A percentile compares a stretch with the other conserved stretches of the same genome.
These are phyloP conservation scores for Limenitis camilla DNA, from an alignment of 2,888 invertebrate genomes.

Conservation along the genomic window DNA sequence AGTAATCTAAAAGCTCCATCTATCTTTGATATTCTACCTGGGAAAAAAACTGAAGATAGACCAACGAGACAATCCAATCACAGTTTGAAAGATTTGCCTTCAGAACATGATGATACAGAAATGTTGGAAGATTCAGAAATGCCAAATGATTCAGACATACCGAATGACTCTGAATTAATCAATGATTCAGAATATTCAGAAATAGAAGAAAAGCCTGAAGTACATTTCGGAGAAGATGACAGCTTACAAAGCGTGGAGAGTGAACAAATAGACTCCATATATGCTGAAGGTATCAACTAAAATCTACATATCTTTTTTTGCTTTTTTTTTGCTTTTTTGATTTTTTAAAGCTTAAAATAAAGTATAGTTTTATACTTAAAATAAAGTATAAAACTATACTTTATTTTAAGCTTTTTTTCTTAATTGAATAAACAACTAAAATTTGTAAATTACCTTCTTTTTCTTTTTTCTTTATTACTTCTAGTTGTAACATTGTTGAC, in stretches of 20 bases:
- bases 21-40: conserved; percentile 78
- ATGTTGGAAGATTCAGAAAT: conserved; percentile 15
- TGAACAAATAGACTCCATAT: conserved; percentile 79
- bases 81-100: conserved; percentile 28
- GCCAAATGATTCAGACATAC: conserved; percentile 31
- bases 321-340: neutral
- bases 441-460: too few relatives aligned
- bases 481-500: too few relatives aligned
- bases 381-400: too few relatives aligned
- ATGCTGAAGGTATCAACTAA: conserved; percentile 59
- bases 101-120: conserved; percentile 25
- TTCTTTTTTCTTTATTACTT: too few relatives aligned
- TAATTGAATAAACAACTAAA: neutral
- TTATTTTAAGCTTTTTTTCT: neutral
- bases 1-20: conserved; percentile 71
- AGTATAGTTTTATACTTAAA: too few relatives aligned
- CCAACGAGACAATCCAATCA: conserved; percentile 33
- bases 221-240: conserved; percentile 49
- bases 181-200: conserved; percentile 30
- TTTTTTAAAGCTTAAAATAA: neutral
- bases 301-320: neutral
- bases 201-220: conserved; percentile 33
- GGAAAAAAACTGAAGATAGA: conserved; percentile 45
- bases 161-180: conserved; percentile 28
- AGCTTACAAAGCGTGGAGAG: conserved; percentile 81